Conservation (phyloP, 1,140 invertebrate genomes). For the Mycetomoellerius zeteki region DNA sequence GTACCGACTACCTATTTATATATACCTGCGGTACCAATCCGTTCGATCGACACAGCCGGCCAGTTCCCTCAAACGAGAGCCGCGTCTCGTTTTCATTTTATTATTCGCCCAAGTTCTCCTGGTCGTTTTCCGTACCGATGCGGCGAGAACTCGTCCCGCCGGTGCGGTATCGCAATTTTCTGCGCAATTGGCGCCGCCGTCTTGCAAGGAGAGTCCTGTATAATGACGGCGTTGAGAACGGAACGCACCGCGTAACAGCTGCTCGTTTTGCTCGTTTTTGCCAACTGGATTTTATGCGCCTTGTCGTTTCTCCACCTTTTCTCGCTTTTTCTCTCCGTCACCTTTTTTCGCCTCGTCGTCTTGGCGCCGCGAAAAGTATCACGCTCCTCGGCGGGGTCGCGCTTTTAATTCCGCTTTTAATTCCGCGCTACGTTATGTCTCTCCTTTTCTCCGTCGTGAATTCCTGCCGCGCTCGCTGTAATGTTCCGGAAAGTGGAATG, state of each 20-base stretch:
- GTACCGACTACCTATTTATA: constrained; percentile 35
- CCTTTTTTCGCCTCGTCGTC: background rate
- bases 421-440: background rate
- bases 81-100: constrained; percentile 24
- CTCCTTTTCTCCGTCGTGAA: background rate
- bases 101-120: background rate
- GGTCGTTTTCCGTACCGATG: background rate
- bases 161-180: background rate
- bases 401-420: constrained; percentile 16
- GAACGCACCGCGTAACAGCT: constrained; percentile 9
- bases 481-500: constrained; percentile 1
- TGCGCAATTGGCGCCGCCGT: background rate
- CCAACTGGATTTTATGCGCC: background rate
- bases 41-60: background rate
- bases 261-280: constrained; percentile 44
- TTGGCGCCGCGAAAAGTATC: constrained; percentile 45
- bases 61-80: constrained; percentile 3
- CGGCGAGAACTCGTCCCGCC: constrained; percentile 20
- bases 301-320: constrained; percentile 5
- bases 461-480: background rate
- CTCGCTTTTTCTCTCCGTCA: background rate
- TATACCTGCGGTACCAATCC: constrained; percentile 17
- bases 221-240: background rate
- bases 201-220: background rate
- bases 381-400: background rate